These are phyloP conservation scores for Eupleurogrammus muticus DNA, from an alignment of 2,797 vertebrate species.

Conservation along the genomic window DNA sequence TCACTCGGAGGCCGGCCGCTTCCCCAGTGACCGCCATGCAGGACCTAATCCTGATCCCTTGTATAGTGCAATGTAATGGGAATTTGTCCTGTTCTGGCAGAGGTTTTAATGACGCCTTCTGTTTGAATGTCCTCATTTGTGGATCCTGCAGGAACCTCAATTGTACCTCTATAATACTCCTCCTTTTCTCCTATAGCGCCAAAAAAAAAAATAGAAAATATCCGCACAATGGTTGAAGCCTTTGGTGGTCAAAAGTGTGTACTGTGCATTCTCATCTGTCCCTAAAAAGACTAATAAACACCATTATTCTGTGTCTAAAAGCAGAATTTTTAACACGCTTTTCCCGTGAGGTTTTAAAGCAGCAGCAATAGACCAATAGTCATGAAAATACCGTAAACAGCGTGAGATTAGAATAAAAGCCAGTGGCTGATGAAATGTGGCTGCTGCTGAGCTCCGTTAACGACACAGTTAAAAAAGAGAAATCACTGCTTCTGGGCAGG, in stretches of 20 bases:
- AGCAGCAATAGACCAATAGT: slow-evolving; percentile 3
- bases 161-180: not conserved
- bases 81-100: slow-evolving; percentile 35
- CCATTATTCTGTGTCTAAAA: slow-evolving; percentile 14
- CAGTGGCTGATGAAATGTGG: not conserved
- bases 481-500: slow-evolving; percentile 12
- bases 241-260: not conserved
- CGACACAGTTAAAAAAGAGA: slow-evolving; percentile 31
- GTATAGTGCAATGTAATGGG: slow-evolving; percentile 15
- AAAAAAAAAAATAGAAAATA: not conserved
- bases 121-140: not conserved
- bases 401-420: slow-evolving; percentile 24
- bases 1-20: slow-evolving; percentile 40
- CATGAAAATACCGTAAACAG: slow-evolving; percentile 5
- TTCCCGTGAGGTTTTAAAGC: slow-evolving; percentile 1
- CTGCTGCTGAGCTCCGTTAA: slow-evolving; percentile 18
- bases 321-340: slow-evolving; percentile 2
- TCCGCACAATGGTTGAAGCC: not conserved
- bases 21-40: slow-evolving; percentile 53
- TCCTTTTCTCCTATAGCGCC: not conserved
- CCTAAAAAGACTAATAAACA: slow-evolving; percentile 5
- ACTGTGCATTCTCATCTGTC: not conserved
- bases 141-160: not conserved
- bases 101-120: slow-evolving; percentile 13
- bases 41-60: slow-evolving; percentile 64